phyloP scores from a whole-genome alignment of 2,113 vertebrate species.

The Corythoichthys intestinalis region DNA sequence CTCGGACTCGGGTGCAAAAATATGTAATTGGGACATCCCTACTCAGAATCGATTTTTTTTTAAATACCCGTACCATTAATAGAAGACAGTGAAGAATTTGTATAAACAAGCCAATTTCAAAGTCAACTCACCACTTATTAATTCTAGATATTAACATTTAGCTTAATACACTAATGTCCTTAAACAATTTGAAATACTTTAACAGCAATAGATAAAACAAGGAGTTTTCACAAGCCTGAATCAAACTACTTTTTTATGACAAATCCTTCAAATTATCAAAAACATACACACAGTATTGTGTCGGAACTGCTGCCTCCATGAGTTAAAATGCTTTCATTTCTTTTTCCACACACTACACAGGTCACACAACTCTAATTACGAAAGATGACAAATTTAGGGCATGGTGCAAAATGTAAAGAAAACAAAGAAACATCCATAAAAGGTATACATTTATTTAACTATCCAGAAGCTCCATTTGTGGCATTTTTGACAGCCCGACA shows the following conservation, averaged over 20 bases:
- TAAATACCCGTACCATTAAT: conserved; percentile 19
- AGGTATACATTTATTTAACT: background rate
- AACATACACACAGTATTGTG: background rate
- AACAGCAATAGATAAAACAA: background rate
- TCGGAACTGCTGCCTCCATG: background rate
- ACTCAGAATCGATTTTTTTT: no score
- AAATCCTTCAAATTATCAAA: background rate
- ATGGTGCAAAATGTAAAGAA: background rate
- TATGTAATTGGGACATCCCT: no score
- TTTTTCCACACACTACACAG: background rate
- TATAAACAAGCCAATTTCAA: conserved; percentile 39
- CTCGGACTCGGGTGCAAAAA: no score
- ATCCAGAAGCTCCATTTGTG: background rate
- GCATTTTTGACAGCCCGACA: background rate
- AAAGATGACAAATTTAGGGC: background rate
- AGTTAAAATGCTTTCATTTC: background rate
- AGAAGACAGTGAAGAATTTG: conserved; percentile 56
- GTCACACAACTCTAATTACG: background rate
- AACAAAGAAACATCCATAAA: background rate
- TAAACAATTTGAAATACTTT: background rate
- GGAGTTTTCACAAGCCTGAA: background rate
- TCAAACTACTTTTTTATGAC: background rate
- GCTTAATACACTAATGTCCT: background rate
- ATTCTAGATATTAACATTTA: background rate
- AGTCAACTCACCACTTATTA: conserved; percentile 36